Evolutionary conservation across 2,797 vertebrate species (phyloP).

Genomic region (Cygnus olor): DNA sequence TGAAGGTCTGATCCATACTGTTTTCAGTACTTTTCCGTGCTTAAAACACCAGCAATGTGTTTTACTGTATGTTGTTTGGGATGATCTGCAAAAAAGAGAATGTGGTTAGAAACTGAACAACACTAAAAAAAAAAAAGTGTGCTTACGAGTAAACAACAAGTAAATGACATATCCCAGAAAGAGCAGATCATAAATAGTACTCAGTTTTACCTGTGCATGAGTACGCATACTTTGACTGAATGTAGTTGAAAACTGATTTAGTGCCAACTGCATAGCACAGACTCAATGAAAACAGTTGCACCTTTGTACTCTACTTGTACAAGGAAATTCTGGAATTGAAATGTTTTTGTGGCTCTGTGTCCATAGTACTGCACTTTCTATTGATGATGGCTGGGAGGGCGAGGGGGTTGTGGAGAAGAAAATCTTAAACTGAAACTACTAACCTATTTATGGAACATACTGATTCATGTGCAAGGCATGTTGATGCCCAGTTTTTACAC

Average conservation of each 20-base stretch:
- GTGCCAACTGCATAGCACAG: not conserved
- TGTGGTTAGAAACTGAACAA: not conserved
- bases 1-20: not conserved
- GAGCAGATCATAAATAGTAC: not conserved
- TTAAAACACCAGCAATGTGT: not conserved
- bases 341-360: not conserved
- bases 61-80: not conserved
- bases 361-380: not conserved
- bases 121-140: not conserved
- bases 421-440: not conserved
- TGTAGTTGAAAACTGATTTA: not conserved
- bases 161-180: not conserved
- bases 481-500: not conserved
- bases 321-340: constrained; percentile 3
- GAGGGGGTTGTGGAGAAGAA: not conserved
- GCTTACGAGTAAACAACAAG: not conserved
- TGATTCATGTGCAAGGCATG: not conserved
- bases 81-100: not conserved
- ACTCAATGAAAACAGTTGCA: not conserved
- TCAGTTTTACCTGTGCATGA: not conserved
- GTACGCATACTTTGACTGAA: not conserved
- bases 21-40: not conserved
- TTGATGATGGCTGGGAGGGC: not conserved
- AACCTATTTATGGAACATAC: not conserved
- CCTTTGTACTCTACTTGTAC: not conserved